These are phyloP conservation scores for Oscheius sp. DNA, from an alignment of 2,888 invertebrate genomes.

Conservation along the genomic window DNA sequence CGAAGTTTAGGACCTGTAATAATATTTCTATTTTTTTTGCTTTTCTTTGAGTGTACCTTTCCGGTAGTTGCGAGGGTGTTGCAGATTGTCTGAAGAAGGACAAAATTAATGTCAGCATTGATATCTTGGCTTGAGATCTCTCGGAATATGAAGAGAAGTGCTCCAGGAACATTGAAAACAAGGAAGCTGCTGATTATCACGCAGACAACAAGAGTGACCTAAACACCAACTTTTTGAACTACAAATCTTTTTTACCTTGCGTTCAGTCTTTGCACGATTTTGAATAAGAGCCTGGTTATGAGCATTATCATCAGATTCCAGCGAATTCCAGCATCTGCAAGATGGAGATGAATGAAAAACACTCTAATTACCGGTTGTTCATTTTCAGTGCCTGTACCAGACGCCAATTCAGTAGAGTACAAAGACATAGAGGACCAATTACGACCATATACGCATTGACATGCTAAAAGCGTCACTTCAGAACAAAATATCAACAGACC, in stretches of 20 bases:
- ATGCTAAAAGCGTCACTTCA: slow-evolving; percentile 27
- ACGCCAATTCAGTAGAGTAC: slow-evolving; percentile 41
- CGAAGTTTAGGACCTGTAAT: slow-evolving; percentile 54
- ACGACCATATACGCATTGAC: slow-evolving; percentile 47
- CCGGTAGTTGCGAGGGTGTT: slow-evolving; percentile 53
- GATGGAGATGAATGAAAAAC: neutral
- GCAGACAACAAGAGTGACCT: slow-evolving; percentile 55
- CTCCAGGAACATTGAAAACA: slow-evolving; percentile 54
- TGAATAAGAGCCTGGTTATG: slow-evolving; percentile 23
- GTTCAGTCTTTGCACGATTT: slow-evolving; percentile 14
- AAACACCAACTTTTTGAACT: too few relatives aligned
- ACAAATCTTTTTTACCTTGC: slow-evolving; percentile 3
- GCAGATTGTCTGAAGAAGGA: slow-evolving; percentile 27
- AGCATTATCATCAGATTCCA: slow-evolving; percentile 7
- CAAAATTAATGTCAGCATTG: neutral
- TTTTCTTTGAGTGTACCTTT: slow-evolving; percentile 36
- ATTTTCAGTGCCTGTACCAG: slow-evolving; percentile 49
- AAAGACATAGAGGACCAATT: slow-evolving; percentile 47
- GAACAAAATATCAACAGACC: neutral
- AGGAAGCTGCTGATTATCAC: slow-evolving; percentile 54
- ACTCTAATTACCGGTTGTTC: slow-evolving; percentile 29
- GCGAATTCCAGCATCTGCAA: slow-evolving; percentile 17
- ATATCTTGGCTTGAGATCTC: slow-evolving; percentile 13
- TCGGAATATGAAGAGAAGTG: slow-evolving; percentile 43
- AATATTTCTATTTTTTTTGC: neutral